Evolutionary conservation across 23 tunicate species (phyloP), one percentile per base, ranked within the genome.

Genomic region (Aplidium turbinatum): DNA sequence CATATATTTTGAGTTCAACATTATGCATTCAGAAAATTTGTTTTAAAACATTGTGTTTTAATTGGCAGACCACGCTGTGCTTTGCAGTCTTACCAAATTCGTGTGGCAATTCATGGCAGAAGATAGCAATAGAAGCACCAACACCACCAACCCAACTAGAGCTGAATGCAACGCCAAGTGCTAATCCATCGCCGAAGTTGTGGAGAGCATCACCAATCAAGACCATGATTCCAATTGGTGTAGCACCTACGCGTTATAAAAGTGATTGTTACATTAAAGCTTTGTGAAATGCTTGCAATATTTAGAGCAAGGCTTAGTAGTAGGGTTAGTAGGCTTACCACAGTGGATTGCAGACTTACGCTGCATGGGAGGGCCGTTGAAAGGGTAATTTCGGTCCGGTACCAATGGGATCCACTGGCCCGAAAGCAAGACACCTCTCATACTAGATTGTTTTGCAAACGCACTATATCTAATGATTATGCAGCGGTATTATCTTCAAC

Each of bases 21-120:
- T n/a, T n/a, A n/a, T n/a, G n/a, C n/a, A n/a, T n/a, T n/a, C n/a
- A n/a, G n/a, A n/a, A n/a, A n/a, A n/a, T n/a, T n/a, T n/a, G n/a
- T n/a, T n/a, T n/a, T n/a, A n/a, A n/a, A n/a, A n/a, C 13, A 13
- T 13, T 9, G 48, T 42, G 13, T 42, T 13, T 13, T 13, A 9
- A 9, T 13, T 13, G 48, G 48, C 48, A 9, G 48, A 9, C 9
- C 13, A 13, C 48, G 13, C 48, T 42, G 48, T 42, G 48, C 48
- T 42, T 9, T 42, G 48, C 13, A 13, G 13, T 42, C 82, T 81
- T 33, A 82, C 88, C 87, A 39, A 89, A 82, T 33, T 89, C 96
- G 68, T 89, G 96, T 1, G 96, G 96, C 13, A 89, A 52, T 51
- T 89, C 96, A 53, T 89, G 96, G 54, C 87, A 82, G 36, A 89